Conservation (phyloP, 2,797 vertebrate species). For the Lepilemur septentrionalis region DNA sequence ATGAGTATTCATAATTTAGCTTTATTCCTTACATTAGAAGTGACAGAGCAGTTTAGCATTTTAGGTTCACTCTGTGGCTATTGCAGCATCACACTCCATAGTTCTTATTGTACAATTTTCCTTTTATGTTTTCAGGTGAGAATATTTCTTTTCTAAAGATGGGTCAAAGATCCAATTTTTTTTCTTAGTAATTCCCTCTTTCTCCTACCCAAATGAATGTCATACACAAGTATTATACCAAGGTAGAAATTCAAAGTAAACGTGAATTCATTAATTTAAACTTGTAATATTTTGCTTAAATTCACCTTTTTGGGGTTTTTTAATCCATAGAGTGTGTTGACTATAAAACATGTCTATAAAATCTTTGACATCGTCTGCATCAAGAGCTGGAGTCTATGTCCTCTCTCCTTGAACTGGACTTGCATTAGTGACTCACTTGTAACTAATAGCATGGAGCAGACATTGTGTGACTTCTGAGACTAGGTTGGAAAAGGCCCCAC, state of each 20-base stretch:
- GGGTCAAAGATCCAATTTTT: neutral
- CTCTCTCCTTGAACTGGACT: neutral
- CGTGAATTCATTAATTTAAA: neutral
- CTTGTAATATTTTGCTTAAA: neutral
- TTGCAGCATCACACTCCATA: neutral
- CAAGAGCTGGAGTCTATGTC: neutral
- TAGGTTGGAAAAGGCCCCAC: neutral
- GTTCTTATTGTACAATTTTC: neutral
- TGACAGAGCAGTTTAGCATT: neutral
- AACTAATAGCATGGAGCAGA: neutral
- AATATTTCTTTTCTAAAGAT: slow-evolving; percentile 30
- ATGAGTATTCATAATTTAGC: slow-evolving; percentile 27
- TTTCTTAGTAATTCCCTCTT: neutral
- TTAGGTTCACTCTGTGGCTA: neutral
- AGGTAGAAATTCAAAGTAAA: slow-evolving; percentile 20
- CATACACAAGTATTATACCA: neutral
- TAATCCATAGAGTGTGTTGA: neutral
- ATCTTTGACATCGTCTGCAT: neutral
- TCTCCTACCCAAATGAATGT: neutral
- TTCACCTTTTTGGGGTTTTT: neutral
- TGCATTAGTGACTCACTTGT: neutral
- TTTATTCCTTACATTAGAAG: neutral
- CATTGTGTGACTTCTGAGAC: neutral
- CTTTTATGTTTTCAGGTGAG: neutral
- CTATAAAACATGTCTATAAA: neutral